phyloP scores from a whole-genome alignment of 1,140 invertebrate genomes.

The Mactra quadrangularis region DNA sequence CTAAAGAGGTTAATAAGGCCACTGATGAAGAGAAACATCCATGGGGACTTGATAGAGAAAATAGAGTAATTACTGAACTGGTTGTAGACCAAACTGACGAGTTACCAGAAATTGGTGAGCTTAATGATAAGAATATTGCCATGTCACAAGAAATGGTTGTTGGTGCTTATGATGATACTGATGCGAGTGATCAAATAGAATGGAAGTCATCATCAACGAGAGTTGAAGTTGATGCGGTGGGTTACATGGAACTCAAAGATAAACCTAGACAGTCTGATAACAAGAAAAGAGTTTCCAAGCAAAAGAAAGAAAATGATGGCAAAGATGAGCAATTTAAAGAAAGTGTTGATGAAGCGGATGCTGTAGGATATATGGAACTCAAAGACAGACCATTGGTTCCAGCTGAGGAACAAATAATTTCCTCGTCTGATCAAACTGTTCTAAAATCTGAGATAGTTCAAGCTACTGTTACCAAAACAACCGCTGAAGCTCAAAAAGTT shows the following conservation, averaged over 20 bases:
- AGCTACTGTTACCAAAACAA: not conserved
- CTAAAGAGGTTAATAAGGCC: constrained; percentile 9
- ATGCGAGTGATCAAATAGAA: not conserved
- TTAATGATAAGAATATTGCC: not conserved
- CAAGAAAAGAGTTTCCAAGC: not conserved
- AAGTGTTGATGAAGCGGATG: constrained; percentile 25
- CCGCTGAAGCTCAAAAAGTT: not conserved
- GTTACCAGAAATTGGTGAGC: constrained; percentile 32
- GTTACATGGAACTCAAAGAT: constrained; percentile 39
- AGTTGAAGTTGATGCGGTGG: constrained; percentile 29
- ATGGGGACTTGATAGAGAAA: constrained; percentile 48
- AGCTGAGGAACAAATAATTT: not conserved
- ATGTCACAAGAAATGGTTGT: too few species aligned
- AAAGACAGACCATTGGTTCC: constrained; percentile 11
- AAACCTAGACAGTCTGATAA: constrained; percentile 10
- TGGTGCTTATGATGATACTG: not conserved
- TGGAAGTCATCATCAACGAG: not conserved
- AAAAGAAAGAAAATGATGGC: not conserved
- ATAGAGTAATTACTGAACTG: constrained; percentile 15
- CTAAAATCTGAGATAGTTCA: not conserved
- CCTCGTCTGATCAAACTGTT: constrained; percentile 4
- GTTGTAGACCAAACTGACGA: not conserved
- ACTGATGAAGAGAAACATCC: constrained; percentile 34
- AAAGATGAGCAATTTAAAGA: not conserved
- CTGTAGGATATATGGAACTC: constrained; percentile 40